Percentiles rank a stretch among this genome's conserved stretches.
These are phyloP conservation scores for Clytia hemisphaerica DNA, from an alignment of 30 jellyfish, hydroid and myxozoan species.

Conservation along the genomic window DNA sequence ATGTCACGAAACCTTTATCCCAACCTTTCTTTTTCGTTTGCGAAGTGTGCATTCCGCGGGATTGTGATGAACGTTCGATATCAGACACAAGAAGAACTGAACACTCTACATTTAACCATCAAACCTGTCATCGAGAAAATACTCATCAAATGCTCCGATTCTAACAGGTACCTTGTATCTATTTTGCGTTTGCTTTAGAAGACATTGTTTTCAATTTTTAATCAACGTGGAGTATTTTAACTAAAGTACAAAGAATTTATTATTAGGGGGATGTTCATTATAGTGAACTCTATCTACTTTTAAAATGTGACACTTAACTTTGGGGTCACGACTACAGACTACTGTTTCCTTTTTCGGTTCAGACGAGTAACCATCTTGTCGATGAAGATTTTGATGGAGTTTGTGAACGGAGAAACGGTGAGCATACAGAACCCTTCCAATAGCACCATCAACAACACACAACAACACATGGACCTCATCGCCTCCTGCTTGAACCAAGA, in stretches of 20 bases:
- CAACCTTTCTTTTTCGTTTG: background rate
- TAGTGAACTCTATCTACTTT: background rate
- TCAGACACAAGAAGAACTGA: constrained; percentile 43
- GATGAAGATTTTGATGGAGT: constrained; percentile 61
- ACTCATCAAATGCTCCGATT: constrained; percentile 81
- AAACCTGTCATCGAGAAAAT: constrained; percentile 73
- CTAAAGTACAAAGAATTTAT: too few species aligned
- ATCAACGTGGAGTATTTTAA: background rate
- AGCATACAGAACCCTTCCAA: too few species aligned
- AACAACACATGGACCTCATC: constrained; percentile 37
- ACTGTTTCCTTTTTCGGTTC: background rate
- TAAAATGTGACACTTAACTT: background rate
- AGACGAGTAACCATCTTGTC: constrained; percentile 90
- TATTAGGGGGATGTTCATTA: background rate
- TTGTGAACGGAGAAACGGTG: constrained; percentile 51
- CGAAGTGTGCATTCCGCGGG: constrained; percentile 78
- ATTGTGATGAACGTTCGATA: constrained; percentile 47
- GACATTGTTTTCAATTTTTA: background rate
- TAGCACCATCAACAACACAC: background rate
- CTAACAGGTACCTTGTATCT: constrained; percentile 59
- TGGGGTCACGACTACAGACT: too few species aligned
- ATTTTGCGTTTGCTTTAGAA: background rate
- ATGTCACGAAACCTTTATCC: background rate
- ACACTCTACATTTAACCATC: constrained; percentile 45
- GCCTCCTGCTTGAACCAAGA: constrained; percentile 26